Evolutionary conservation across 2,797 vertebrate genomes (phyloP).

Genomic region (Rhinella marina): DNA sequence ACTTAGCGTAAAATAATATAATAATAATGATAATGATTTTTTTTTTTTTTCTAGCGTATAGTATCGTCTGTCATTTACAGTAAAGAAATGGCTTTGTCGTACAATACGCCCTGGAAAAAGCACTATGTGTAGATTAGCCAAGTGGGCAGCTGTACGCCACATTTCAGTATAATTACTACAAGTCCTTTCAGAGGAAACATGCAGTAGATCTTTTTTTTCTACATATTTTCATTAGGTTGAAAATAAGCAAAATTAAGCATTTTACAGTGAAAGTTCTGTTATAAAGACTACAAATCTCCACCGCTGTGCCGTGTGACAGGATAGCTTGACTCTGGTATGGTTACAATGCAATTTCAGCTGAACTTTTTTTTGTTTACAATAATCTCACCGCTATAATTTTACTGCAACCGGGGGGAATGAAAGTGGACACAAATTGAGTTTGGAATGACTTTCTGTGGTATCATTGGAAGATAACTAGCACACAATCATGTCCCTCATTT

Average conservation of each 20-base stretch:
- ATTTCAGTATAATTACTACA: slow-evolving; percentile 39
- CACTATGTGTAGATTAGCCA: slow-evolving; percentile 31
- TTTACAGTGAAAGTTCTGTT: slow-evolving; percentile 42
- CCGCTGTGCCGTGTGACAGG: slow-evolving; percentile 41
- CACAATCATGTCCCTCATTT: neutral
- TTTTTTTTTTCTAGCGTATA: neutral
- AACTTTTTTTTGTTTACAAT: slow-evolving; percentile 38
- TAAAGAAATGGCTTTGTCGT: slow-evolving; percentile 8
- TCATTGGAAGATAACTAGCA: neutral
- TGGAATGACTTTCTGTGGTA: neutral
- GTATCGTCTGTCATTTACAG: neutral
- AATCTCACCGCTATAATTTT: slow-evolving; percentile 40
- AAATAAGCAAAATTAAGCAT: slow-evolving; percentile 49
- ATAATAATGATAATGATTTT: neutral
- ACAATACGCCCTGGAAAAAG: neutral
- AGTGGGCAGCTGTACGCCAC: slow-evolving; percentile 31
- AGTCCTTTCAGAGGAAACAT: slow-evolving; percentile 11
- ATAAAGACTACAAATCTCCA: slow-evolving; percentile 41
- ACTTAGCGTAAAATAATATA: neutral
- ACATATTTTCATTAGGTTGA: slow-evolving; percentile 48
- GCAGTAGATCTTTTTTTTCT: neutral
- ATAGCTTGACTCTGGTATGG: slow-evolving; percentile 34
- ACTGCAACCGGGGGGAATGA: slow-evolving; percentile 24
- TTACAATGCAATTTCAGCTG: slow-evolving; percentile 37
- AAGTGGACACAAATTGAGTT: slow-evolving; percentile 5